These are phyloP conservation scores for Falcaria lacertinaria DNA, from an alignment of 2,888 invertebrate genomes.

Conservation along the genomic window DNA sequence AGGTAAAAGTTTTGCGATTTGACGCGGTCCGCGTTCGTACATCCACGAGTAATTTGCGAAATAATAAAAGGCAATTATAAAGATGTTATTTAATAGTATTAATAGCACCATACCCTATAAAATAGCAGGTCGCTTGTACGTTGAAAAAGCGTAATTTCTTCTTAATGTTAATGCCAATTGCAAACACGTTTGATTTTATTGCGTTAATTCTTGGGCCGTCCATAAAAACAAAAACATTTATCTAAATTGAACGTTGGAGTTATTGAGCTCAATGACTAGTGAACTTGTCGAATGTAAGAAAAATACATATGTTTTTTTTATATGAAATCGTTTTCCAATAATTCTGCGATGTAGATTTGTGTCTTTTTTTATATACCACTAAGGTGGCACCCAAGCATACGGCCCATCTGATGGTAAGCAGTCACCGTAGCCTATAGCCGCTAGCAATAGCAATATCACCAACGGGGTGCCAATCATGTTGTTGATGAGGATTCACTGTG, in stretches of 20 bases:
- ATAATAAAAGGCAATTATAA: conserved; percentile 13
- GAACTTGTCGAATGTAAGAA: background rate
- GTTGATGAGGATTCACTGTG: no score
- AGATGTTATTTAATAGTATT: conserved; percentile 4
- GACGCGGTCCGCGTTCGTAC: conserved; percentile 22
- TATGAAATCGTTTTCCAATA: no score
- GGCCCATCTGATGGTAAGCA: no score
- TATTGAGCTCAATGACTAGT: background rate
- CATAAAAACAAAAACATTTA: background rate
- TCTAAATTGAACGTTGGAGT: background rate
- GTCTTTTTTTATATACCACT: no score
- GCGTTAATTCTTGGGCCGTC: background rate
- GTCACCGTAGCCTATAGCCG: no score
- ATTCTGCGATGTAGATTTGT: no score
- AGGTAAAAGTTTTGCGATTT: conserved; percentile 20
- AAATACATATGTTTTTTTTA: no score
- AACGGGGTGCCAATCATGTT: no score
- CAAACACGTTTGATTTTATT: conserved; percentile 1
- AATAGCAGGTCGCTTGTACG: conserved; percentile 2
- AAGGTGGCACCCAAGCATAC: no score
- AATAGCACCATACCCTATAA: conserved; percentile 2
- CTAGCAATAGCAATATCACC: no score
- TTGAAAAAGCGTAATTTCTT: conserved; percentile 1
- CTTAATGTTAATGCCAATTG: background rate
- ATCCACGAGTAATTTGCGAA: conserved; percentile 17